A percentile compares a stretch with the other conserved stretches of the same genome.
These are phyloP conservation scores for Netelia virgata DNA, from an alignment of 2,888 invertebrate species.

Conservation along the genomic window DNA sequence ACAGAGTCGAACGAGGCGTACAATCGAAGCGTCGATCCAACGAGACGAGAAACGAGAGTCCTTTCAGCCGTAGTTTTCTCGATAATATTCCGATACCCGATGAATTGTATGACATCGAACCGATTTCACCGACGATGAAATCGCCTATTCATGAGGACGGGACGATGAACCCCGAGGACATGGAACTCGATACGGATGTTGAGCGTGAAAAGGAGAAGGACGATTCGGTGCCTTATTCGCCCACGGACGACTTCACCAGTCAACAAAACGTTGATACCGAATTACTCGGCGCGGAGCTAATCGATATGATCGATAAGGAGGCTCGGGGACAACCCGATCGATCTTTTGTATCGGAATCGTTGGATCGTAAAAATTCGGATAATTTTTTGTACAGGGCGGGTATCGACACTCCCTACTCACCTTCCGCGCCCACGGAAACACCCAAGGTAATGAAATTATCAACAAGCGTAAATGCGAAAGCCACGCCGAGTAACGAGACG, in stretches of 20 bases:
- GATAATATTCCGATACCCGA: slow-evolving; percentile 75
- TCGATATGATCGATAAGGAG: not conserved
- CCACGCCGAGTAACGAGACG: not conserved
- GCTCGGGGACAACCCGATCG: not conserved
- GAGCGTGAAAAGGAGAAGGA: slow-evolving; percentile 78
- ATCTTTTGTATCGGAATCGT: not conserved
- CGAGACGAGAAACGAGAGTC: slow-evolving; percentile 77
- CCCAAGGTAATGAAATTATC: not conserved
- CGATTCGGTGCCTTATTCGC: slow-evolving; percentile 79
- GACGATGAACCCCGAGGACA: slow-evolving; percentile 77
- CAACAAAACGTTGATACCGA: not conserved
- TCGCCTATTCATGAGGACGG: slow-evolving; percentile 43
- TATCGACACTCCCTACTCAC: slow-evolving; percentile 17
- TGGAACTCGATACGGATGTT: slow-evolving; percentile 82
- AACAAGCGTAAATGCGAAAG: not conserved
- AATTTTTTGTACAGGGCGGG: not conserved
- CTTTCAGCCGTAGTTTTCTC: slow-evolving; percentile 79
- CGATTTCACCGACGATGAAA: slow-evolving; percentile 66
- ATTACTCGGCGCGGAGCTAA: not conserved
- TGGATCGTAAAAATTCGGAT: not conserved
- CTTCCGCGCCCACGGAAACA: slow-evolving; percentile 22
- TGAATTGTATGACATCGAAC: slow-evolving; percentile 63
- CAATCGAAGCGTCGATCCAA: slow-evolving; percentile 47
- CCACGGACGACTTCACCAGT: slow-evolving; percentile 78
- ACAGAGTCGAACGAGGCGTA: slow-evolving; percentile 82